Evolutionary conservation across 2,888 invertebrate genomes (phyloP).

Genomic region (Sipunculus nudus): DNA sequence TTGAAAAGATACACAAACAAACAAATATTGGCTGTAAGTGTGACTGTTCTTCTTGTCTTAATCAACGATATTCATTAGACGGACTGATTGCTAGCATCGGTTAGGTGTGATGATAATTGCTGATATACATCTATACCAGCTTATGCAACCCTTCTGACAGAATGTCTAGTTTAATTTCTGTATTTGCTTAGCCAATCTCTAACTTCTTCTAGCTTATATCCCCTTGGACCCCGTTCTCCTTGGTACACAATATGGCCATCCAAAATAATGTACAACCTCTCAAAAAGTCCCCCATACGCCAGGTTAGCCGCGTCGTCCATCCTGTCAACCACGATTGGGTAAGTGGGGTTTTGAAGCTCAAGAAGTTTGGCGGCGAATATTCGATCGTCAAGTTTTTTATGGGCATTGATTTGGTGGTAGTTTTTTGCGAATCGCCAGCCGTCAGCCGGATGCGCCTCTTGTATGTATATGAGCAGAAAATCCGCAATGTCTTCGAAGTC

Average conservation of each 20-base stretch:
- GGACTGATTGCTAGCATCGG: too few relatives aligned
- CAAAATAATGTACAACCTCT: constrained; percentile 51
- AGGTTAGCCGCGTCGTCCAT: constrained; percentile 48
- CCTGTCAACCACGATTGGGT: constrained; percentile 48
- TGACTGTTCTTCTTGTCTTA: too few relatives aligned
- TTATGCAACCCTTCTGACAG: too few relatives aligned
- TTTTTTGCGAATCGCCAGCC: constrained; percentile 57
- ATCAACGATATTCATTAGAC: too few relatives aligned
- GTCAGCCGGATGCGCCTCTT: constrained; percentile 56
- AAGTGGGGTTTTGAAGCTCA: constrained; percentile 29
- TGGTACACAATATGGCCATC: constrained; percentile 47
- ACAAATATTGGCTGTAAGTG: too few relatives aligned
- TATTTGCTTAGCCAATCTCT: constrained; percentile 47
- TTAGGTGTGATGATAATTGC: too few relatives aligned
- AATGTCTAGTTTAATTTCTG: too few relatives aligned
- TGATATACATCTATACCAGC: too few relatives aligned
- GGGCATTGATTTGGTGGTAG: constrained; percentile 40
- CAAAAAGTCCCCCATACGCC: constrained; percentile 49
- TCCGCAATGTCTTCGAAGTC: constrained; percentile 47
- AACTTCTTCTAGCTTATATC: constrained; percentile 48
- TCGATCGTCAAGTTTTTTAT: constrained; percentile 43
- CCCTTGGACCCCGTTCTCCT: constrained; percentile 46
- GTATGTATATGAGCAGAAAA: constrained; percentile 55
- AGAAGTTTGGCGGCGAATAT: constrained; percentile 44
- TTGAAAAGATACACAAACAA: too few relatives aligned